Conservation (phyloP, 2,797 vertebrate species). For the Dallia pectoralis region DNA sequence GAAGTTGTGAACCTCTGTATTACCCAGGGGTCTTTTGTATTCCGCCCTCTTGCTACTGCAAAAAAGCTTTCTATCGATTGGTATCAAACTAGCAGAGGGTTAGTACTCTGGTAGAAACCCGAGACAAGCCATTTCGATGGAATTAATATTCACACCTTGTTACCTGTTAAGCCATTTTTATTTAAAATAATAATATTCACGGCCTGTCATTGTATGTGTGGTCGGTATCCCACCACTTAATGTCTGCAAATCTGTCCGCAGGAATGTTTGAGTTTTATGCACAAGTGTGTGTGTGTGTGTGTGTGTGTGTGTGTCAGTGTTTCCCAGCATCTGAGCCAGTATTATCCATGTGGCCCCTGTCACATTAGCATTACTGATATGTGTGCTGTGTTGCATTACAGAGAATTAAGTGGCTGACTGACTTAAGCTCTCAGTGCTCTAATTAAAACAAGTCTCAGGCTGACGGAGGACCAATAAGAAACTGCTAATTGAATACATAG, state of each 20-base stretch:
- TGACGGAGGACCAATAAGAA: slow-evolving; percentile 48
- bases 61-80: slow-evolving; percentile 66
- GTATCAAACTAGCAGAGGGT: slow-evolving; percentile 31
- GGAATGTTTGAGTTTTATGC: slow-evolving; percentile 19
- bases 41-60: slow-evolving; percentile 45
- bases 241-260: slow-evolving; percentile 1
- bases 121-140: slow-evolving; percentile 36
- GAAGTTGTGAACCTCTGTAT: slow-evolving; percentile 55
- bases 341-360: slow-evolving; percentile 39
- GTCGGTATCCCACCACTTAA: too few species aligned
- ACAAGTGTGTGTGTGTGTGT: slow-evolving; percentile 2
- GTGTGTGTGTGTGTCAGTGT: slow-evolving; percentile 20
- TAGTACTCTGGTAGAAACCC: slow-evolving; percentile 29
- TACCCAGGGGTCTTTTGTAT: slow-evolving; percentile 59
- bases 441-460: slow-evolving; percentile 71
- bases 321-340: slow-evolving; percentile 10
- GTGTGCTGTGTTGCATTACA: slow-evolving; percentile 49
- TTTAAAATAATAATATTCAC: too few species aligned
- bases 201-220: too few species aligned
- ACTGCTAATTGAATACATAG: slow-evolving; percentile 69
- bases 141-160: slow-evolving; percentile 22
- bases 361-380: slow-evolving; percentile 54
- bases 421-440: slow-evolving; percentile 61
- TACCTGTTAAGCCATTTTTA: too few species aligned
- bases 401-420: slow-evolving; percentile 67